Evolutionary conservation across 1,140 invertebrate species (phyloP), one percentile per base, ranked within the genome.

Genomic region (Trypoxylus dichotomus): DNA sequence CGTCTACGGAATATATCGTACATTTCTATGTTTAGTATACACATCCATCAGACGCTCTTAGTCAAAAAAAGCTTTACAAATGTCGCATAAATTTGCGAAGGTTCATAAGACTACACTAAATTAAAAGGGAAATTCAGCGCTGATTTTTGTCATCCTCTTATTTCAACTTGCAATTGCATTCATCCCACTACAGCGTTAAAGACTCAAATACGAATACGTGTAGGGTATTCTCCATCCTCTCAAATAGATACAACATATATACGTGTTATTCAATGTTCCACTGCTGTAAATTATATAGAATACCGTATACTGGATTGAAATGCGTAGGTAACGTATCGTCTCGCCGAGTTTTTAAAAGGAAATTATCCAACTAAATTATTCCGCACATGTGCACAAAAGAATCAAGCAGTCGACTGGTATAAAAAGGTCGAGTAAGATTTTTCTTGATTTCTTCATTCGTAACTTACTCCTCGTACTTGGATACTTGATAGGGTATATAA

Each of bases 351-450:
- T 54, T 54, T 15, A n/a, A 19, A 54, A 54, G 15, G 15, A 54
- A 54, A n/a, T n/a, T 54, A n/a, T 54, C 47, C 47, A 54, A 54
- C 47, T 54, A 54, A 54, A 54, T 54, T 54, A 54, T 54, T 54
- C 47, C 47, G 47, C 47, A 19, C 47, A 54, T 19, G 47, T 54
- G 47, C 47, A 54, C 47, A 54, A 54, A 43, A 54, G 47, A 54
- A 54, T 54, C 47, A 54, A 54, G 15, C 47, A 54, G 47, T 19
- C 19, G 47, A 19, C 47, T n/a, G n/a, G 47, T 54, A 54, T 54
- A 54, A 54, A n/a, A 54, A n/a, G 47, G 47, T 54, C 11, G 13
- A 15, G 47, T 54, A n/a, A 1, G 19, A 54, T 13, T 54, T n/a
- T 54, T n/a, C 47, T 54, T 19, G 47, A 54, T 54, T 54, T 54